Percentiles rank a stretch among this genome's conserved stretches.
phyloP scores from a whole-genome alignment of 2,888 invertebrate species.

The Mimumesa dahlbomi region DNA sequence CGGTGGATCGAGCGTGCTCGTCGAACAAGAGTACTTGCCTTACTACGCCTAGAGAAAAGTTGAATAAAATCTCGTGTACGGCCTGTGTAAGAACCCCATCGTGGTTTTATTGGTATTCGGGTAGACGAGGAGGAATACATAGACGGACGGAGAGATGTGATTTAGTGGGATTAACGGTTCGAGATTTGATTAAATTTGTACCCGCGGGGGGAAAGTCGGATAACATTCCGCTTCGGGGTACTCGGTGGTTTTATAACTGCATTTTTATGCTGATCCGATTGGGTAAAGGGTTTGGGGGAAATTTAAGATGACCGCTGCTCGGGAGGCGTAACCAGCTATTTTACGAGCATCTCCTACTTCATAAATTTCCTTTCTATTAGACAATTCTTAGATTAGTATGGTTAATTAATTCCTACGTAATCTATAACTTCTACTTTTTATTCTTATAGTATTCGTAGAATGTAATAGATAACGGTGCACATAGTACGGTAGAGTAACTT shows the following conservation, averaged over 20 bases:
- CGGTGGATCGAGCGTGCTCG: conserved; percentile 55
- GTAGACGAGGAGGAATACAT: neutral
- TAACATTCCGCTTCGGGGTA: neutral
- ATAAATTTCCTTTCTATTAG: conserved; percentile 16
- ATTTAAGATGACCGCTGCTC: conserved; percentile 14
- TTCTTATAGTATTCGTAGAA: too few species aligned
- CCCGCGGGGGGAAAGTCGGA: conserved; percentile 1
- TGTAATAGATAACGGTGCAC: too few species aligned
- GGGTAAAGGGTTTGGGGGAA: conserved; percentile 26
- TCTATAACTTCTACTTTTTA: neutral
- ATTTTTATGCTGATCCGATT: conserved; percentile 37
- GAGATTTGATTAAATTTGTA: conserved; percentile 25
- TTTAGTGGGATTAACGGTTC: conserved; percentile 17
- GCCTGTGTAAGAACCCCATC: conserved; percentile 12
- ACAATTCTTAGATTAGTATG: neutral
- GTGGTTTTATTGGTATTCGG: conserved; percentile 4
- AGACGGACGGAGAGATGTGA: conserved; percentile 6
- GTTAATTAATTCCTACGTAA: too few species aligned
- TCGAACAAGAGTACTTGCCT: conserved; percentile 58
- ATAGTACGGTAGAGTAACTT: too few species aligned
- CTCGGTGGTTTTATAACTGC: conserved; percentile 12
- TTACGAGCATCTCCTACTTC: conserved; percentile 13
- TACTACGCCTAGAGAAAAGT: conserved; percentile 28
- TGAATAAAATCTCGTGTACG: conserved; percentile 39
- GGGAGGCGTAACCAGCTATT: conserved; percentile 10